Conservation (phyloP, 1,140 invertebrate species). For the Nautilus pompilius region DNA sequence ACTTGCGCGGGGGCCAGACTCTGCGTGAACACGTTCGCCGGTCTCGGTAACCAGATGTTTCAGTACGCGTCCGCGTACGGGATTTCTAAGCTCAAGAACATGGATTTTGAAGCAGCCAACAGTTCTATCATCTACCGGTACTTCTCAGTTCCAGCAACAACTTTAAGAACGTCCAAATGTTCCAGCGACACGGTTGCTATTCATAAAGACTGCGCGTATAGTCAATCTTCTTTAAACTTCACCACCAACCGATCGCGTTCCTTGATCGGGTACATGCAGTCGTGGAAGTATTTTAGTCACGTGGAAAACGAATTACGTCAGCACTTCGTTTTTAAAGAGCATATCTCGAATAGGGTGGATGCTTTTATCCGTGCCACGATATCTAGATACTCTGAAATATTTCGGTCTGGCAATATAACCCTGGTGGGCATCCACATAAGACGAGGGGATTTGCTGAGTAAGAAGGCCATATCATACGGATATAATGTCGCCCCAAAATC, state of each 20-base stretch:
- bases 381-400: background rate
- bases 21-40: too few relatives aligned
- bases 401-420: background rate
- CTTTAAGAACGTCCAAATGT: too few relatives aligned
- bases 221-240: conserved; percentile 8
- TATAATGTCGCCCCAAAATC: conserved; percentile 14
- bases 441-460: conserved; percentile 17
- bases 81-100: conserved; percentile 12
- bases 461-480: conserved; percentile 6
- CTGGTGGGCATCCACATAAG: conserved; percentile 23
- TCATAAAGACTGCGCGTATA: conserved; percentile 6
- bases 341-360: conserved; percentile 3
- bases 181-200: background rate
- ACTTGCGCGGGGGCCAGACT: too few relatives aligned
- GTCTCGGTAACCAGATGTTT: conserved; percentile 25
- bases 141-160: background rate
- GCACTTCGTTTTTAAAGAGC: conserved; percentile 14
- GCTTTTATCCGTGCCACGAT: conserved; percentile 5
- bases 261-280: conserved; percentile 18
- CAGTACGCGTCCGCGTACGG: conserved; percentile 20
- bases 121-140: background rate
- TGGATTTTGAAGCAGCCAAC: background rate
- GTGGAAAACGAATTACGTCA: conserved; percentile 8
- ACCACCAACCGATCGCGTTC: conserved; percentile 1
- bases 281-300: conserved; percentile 22